Evolutionary conservation across 2,888 invertebrate species (phyloP).

Genomic region (Tiliacea aurago): DNA sequence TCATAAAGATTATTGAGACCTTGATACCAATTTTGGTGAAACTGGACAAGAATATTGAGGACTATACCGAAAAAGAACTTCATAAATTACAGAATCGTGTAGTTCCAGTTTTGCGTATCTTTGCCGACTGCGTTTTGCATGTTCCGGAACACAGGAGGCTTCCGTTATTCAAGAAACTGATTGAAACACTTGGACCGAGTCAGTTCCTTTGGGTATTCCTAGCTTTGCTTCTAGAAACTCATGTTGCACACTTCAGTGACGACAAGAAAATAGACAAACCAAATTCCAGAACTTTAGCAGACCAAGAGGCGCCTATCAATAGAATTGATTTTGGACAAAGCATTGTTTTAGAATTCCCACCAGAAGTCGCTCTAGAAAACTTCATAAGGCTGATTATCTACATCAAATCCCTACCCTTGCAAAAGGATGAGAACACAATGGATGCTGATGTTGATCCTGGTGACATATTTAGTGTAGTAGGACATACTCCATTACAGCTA

Average conservation of each 20-base stretch:
- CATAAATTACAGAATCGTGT: constrained; percentile 87
- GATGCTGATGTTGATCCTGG: constrained; percentile 82
- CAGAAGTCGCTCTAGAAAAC: constrained; percentile 91
- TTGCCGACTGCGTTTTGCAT: constrained; percentile 97
- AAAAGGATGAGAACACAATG: constrained; percentile 89
- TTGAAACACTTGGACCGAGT: constrained; percentile 93
- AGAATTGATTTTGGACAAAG: constrained; percentile 93
- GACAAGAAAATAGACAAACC: constrained; percentile 82
- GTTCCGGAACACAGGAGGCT: constrained; percentile 97
- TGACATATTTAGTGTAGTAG: constrained; percentile 91
- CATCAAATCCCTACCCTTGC: constrained; percentile 92
- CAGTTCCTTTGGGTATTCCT: constrained; percentile 94
- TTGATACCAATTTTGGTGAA: constrained; percentile 96
- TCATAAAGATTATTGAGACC: constrained; percentile 96
- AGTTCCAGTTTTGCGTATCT: constrained; percentile 95
- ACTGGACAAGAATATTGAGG: constrained; percentile 80
- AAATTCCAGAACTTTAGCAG: constrained; percentile 77
- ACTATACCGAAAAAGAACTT: constrained; percentile 79
- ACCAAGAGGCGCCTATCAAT: constrained; percentile 88
- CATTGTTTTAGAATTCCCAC: constrained; percentile 92
- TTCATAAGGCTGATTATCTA: constrained; percentile 93
- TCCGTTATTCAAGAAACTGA: constrained; percentile 94
- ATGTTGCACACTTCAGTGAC: constrained; percentile 91
- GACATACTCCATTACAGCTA: constrained; percentile 93
- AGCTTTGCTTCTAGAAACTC: constrained; percentile 93